Evolutionary conservation across 2,888 invertebrate genomes (phyloP).

Genomic region (Hesperia comma): DNA sequence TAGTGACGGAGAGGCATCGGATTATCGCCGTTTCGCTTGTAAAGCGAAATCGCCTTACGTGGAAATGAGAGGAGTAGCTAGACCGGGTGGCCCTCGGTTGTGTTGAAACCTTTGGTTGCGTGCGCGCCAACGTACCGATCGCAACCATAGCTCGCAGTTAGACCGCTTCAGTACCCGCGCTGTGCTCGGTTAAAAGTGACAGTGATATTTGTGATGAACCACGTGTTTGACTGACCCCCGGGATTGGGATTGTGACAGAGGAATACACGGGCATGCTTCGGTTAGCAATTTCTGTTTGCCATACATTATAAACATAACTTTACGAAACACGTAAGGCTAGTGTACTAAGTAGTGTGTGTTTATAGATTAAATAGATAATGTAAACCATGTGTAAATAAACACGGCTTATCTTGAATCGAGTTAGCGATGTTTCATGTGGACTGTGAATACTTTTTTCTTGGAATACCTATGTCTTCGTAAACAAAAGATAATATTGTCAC

Average conservation of each 20-base stretch:
- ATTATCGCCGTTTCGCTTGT: conserved; percentile 52
- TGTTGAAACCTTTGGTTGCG: conserved; percentile 76
- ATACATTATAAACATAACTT: too few relatives aligned
- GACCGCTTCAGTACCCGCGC: conserved; percentile 58
- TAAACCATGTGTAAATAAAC: conserved; percentile 3
- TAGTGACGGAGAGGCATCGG: conserved; percentile 60
- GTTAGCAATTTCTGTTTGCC: conserved; percentile 46
- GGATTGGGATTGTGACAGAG: conserved; percentile 48
- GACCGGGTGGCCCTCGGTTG: conserved; percentile 59
- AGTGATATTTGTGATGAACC: conserved; percentile 63
- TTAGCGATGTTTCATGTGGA: not conserved
- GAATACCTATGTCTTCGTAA: too few relatives aligned
- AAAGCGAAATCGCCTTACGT: conserved; percentile 44
- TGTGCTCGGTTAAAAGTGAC: conserved; percentile 69
- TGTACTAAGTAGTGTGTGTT: conserved; percentile 16
- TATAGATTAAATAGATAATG: not conserved
- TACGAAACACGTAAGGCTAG: not conserved
- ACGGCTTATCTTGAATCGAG: conserved; percentile 6
- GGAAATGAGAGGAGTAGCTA: conserved; percentile 59
- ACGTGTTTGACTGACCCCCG: conserved; percentile 54
- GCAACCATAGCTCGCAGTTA: conserved; percentile 60
- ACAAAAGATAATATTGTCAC: too few relatives aligned
- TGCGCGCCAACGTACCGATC: conserved; percentile 58
- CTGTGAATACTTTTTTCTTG: too few relatives aligned
- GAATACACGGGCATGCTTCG: conserved; percentile 47